These are phyloP conservation scores for Menidia beryllina DNA, from an alignment of 2,113 vertebrate species.

Conservation along the genomic window DNA sequence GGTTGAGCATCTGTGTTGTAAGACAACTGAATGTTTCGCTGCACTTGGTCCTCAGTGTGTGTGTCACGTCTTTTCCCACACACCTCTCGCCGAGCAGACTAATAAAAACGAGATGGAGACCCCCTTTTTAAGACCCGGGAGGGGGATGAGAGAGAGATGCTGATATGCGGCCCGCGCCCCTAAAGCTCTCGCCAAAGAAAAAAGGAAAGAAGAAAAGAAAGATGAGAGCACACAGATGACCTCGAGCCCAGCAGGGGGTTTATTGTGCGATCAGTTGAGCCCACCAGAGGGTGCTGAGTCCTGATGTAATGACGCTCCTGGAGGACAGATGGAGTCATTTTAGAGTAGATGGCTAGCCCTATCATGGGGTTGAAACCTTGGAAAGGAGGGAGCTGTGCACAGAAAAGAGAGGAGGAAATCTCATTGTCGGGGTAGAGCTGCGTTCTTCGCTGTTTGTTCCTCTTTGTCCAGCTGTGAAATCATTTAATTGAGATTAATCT, in stretches of 20 bases:
- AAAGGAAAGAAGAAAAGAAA: background rate
- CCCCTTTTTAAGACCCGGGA: constrained; percentile 22
- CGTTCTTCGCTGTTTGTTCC: background rate
- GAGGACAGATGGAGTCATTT: constrained; percentile 41
- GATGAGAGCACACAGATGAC: constrained; percentile 38
- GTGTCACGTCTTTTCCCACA: constrained; percentile 34
- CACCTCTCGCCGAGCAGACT: constrained; percentile 37
- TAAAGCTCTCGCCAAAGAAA: constrained; percentile 16
- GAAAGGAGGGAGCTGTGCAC: constrained; percentile 2
- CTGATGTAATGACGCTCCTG: constrained; percentile 39
- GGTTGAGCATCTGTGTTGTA: constrained; percentile 11
- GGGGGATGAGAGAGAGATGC: background rate
- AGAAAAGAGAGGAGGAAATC: background rate
- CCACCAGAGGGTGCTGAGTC: constrained; percentile 59
- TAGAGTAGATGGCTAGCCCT: constrained; percentile 16
- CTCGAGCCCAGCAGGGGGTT: constrained; percentile 40
- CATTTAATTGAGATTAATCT: constrained; percentile 26
- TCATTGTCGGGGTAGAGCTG: background rate
- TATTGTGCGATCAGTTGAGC: constrained; percentile 43
- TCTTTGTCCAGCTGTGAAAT: constrained; percentile 6
- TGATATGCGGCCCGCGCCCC: constrained; percentile 7
- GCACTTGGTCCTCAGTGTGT: constrained; percentile 2
- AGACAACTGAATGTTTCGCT: constrained; percentile 9
- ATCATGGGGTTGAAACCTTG: background rate
- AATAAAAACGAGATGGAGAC: constrained; percentile 3